Evolutionary conservation across 92 coral and sea anemone species (phyloP), one percentile per base, ranked within the genome.

Genomic region (Epizoanthus illoricatus): DNA sequence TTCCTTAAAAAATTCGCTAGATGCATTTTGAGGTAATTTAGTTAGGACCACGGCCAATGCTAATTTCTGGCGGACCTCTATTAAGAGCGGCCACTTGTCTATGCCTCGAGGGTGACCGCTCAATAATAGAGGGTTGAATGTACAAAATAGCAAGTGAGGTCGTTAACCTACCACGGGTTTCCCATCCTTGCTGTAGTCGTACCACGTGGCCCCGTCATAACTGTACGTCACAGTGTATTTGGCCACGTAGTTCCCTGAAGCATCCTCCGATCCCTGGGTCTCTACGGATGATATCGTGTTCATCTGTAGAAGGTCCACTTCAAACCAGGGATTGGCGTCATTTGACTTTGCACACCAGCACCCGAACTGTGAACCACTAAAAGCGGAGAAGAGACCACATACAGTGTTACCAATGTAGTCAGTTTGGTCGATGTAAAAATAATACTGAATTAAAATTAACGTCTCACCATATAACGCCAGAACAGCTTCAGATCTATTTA

Each of bases 301-400:
- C 52, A 89, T 90, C 15, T 80, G 78, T 2, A 82, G 79, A 5
- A 97, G 89, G 73, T 97, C 98, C 21, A 97, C 87, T 90, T 91
- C 92, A 58, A 97, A 83, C 84, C 80, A 92, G 6, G 91, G 94
- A 4, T 59, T 74, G 19, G 4, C 3, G 9, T 90, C 91, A 10
- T 5, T 15, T 0, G 24, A 42, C 2, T 57, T 69, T 0, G 99
- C 80, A 67, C 99, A 97, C 99, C 99, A 97, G 16, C 92, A 94
- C 3, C 87, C 87, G 15, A 74, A 52, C 56, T 49, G 56, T 7
- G 12, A 49, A 49, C 1, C 56, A 13, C 56, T 49, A 49, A 8
- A 49, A 49, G 2, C 56, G 56, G 56, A 47, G 5, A 16, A 16
- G 56, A 73, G 56, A 73, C 18, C 56, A 73, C 15, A 36, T 21